Percentiles rank a stretch among this genome's conserved stretches.
Evolutionary conservation across 1,140 invertebrate species (phyloP).

Genomic region (Nixonia krombeini): DNA sequence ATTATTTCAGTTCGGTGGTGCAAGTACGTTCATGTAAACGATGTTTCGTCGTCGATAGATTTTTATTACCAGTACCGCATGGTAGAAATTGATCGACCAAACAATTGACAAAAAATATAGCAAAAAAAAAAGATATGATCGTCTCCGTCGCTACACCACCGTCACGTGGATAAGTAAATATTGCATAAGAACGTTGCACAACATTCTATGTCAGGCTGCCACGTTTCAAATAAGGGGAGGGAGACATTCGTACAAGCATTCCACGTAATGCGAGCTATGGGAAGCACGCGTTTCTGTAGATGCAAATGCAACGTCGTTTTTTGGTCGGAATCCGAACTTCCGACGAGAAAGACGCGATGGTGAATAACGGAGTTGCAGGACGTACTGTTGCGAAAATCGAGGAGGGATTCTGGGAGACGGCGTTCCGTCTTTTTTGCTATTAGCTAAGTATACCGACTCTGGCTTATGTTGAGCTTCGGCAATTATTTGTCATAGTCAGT

Average conservation of each 20-base stretch:
- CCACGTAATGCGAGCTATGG: constrained; percentile 9
- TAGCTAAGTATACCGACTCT: constrained; percentile 67
- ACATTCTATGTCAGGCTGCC: no score
- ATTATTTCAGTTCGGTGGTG: no score
- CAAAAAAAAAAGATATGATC: no score
- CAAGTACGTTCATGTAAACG: no score
- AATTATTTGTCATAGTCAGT: constrained; percentile 65
- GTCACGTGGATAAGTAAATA: no score
- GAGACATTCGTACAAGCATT: not conserved
- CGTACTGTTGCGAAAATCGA: constrained; percentile 32
- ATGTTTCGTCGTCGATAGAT: no score
- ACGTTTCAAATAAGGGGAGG: no score
- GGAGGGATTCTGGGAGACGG: constrained; percentile 36
- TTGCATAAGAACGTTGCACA: no score
- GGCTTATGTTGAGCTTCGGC: constrained; percentile 66
- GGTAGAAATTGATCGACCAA: no score
- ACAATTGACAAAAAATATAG: no score
- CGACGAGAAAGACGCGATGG: constrained; percentile 23
- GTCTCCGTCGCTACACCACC: no score
- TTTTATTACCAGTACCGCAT: no score
- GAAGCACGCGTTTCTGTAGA: constrained; percentile 28
- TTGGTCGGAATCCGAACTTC: constrained; percentile 42
- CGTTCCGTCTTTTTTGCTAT: constrained; percentile 60
- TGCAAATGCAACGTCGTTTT: constrained; percentile 46
- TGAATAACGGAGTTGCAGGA: constrained; percentile 22